Percentiles rank a stretch among this genome's conserved stretches.
phyloP scores from a whole-genome alignment of 2,113 vertebrate genomes.

The Centropus bengalensis region DNA sequence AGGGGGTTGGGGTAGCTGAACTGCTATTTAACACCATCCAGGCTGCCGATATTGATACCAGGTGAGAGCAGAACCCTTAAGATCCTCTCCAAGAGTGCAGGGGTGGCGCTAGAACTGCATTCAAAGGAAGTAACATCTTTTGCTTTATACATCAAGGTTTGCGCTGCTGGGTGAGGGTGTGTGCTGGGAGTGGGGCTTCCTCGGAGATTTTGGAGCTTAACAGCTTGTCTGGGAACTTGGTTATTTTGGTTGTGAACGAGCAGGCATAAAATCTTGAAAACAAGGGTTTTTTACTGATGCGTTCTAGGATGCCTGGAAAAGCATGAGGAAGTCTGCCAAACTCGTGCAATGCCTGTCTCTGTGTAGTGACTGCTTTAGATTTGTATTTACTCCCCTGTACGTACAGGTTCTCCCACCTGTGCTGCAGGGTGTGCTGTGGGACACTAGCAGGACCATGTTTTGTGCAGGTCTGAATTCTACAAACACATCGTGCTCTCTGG shows the following conservation, averaged over 20 bases:
- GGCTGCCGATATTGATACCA: conserved; percentile 97
- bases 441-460: background rate
- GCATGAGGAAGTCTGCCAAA: background rate
- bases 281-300: background rate
- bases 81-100: background rate
- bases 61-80: conserved; percentile 71
- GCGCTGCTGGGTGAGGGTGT: background rate
- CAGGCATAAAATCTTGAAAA: background rate
- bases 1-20: conserved; percentile 96
- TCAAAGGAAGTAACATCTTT: background rate
- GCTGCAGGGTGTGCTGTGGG: too few species aligned
- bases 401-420: background rate
- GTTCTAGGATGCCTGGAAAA: background rate
- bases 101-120: background rate
- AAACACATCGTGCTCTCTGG: conserved; percentile 98
- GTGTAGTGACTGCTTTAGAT: fast-evolving
- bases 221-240: background rate
- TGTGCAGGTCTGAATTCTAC: conserved; percentile 92
- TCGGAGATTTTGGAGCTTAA: background rate
- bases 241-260: background rate
- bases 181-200: background rate
- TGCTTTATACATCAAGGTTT: background rate
- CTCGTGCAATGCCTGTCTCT: background rate
- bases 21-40: conserved; percentile 99
- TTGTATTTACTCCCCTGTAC: background rate